phyloP scores from a whole-genome alignment of 2,797 vertebrate species.

The Hippocampus kuda region DNA sequence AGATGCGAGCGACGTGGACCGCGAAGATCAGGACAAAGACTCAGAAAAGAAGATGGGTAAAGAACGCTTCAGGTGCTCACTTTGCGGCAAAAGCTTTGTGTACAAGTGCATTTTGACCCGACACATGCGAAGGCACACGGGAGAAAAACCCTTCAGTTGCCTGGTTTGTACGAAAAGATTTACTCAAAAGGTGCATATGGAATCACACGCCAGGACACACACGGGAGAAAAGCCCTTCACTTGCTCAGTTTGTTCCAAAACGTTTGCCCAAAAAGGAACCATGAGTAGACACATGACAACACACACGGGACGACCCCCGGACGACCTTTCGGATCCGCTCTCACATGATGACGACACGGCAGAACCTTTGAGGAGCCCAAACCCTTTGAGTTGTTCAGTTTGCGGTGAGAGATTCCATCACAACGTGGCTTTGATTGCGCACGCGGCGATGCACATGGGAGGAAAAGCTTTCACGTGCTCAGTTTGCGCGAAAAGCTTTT shows the following conservation, averaged over 20 bases:
- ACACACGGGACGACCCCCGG: neutral
- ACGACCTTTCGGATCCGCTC: neutral
- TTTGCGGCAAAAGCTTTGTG: conserved; percentile 2
- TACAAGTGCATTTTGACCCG: conserved; percentile 7
- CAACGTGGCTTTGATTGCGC: neutral
- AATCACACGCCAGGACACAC: neutral
- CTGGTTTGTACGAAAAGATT: conserved; percentile 2
- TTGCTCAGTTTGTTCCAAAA: neutral
- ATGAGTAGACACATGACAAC: neutral
- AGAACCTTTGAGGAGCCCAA: neutral
- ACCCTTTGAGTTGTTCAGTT: neutral
- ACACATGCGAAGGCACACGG: neutral
- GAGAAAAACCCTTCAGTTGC: neutral
- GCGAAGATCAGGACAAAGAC: neutral
- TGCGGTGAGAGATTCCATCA: neutral
- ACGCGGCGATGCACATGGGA: neutral
- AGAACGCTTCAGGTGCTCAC: neutral
- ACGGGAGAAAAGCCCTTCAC: neutral
- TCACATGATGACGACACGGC: neutral
- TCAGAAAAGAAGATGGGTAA: neutral
- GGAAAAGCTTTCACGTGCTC: neutral
- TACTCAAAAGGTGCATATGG: conserved; percentile 9
- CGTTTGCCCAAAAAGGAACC: too few species aligned
- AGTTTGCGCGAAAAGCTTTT: too few species aligned
- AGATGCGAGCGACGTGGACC: neutral